Percentiles rank a stretch among this genome's conserved stretches.
Conservation (phyloP, 2,113 vertebrate genomes). For the Sander lucioperca region DNA sequence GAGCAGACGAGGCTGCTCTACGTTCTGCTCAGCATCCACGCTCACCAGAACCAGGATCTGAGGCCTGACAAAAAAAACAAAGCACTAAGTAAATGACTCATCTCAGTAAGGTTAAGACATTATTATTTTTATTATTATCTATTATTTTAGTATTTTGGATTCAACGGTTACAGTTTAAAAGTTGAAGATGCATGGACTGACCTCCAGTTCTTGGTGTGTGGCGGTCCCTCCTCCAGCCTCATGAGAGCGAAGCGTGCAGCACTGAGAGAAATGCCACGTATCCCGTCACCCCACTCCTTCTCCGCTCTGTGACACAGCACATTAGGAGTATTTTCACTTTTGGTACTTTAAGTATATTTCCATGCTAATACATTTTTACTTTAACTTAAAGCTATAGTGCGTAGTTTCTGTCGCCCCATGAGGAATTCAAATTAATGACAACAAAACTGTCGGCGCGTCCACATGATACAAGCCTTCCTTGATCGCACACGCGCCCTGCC, state of each 20-base stretch:
- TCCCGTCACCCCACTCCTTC: conserved; percentile 99
- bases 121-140: no score
- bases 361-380: no score
- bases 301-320: conserved; percentile 88
- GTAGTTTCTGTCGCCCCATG: no score
- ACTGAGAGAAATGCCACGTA: conserved; percentile 96
- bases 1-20: conserved; percentile 95
- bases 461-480: no score
- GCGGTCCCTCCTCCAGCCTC: conserved; percentile 95
- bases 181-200: conserved; percentile 59
- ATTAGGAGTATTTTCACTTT: not conserved
- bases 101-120: not conserved
- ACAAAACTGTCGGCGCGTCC: no score
- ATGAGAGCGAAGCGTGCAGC: conserved; percentile 95
- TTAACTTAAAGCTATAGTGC: no score
- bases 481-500: no score
- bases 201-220: conserved; percentile 99
- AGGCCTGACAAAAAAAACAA: conserved; percentile 82
- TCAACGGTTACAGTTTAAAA: not conserved
- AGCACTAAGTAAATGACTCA: not conserved
- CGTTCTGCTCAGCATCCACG: conserved; percentile 93
- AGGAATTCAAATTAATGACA: no score
- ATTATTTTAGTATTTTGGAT: not conserved
- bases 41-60: conserved; percentile 95
- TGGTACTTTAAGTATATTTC: no score